These are phyloP conservation scores for Hedychridium roseum DNA, from an alignment of 2,888 invertebrate genomes.

Conservation along the genomic window DNA sequence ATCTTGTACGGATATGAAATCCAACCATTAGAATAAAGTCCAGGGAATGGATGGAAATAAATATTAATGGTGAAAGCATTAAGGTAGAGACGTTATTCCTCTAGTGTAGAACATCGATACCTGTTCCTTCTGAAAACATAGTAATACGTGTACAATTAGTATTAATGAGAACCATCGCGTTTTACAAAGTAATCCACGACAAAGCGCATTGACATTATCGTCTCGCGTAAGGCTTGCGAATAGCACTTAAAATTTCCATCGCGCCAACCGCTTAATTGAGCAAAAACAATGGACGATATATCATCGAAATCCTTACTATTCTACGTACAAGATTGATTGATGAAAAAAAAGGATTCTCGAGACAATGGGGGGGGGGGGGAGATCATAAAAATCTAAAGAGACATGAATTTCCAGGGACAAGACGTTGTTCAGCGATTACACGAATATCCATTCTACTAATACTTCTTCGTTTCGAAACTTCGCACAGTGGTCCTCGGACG, in stretches of 20 bases:
- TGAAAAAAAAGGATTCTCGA: constrained; percentile 16
- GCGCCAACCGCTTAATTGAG: constrained; percentile 32
- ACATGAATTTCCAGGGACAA: neutral
- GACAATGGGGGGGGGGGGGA: constrained; percentile 16
- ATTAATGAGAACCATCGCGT: constrained; percentile 22
- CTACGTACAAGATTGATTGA: constrained; percentile 22
- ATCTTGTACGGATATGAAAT: too few species aligned
- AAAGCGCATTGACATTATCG: constrained; percentile 16
- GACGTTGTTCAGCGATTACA: constrained; percentile 1
- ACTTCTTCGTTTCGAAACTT: too few species aligned
- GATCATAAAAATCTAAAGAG: constrained; percentile 19
- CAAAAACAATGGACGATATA: constrained; percentile 26
- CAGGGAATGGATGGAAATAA: constrained; percentile 34
- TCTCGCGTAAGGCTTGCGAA: constrained; percentile 15
- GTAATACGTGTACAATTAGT: constrained; percentile 32
- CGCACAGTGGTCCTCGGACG: neutral
- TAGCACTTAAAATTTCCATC: constrained; percentile 20
- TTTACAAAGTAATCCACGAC: constrained; percentile 14
- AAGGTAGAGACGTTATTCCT: constrained; percentile 19
- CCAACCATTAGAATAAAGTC: too few species aligned
- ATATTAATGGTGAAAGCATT: constrained; percentile 30
- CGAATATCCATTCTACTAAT: too few species aligned
- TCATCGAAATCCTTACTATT: constrained; percentile 22
- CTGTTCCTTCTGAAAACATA: constrained; percentile 24
- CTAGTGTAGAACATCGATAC: constrained; percentile 25